A percentile compares a stretch with the other conserved stretches of the same genome.
Evolutionary conservation across 2,113 vertebrate species (phyloP).

Genomic region (Halichoeres trimaculatus): DNA sequence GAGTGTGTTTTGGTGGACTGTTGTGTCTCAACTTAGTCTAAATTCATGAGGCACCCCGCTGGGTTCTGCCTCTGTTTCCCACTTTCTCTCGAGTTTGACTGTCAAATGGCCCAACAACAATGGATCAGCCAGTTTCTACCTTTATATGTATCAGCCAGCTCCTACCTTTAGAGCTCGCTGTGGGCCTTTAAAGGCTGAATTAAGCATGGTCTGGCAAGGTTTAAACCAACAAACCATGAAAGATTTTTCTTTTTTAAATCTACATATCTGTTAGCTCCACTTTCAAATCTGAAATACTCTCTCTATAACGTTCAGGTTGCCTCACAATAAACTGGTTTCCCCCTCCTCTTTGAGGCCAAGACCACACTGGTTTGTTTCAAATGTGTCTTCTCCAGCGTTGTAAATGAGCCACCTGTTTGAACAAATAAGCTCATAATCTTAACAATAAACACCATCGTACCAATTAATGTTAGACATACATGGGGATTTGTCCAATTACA

Average conservation of each 20-base stretch:
- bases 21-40: constrained; percentile 80
- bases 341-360: constrained; percentile 43
- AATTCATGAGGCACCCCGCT: constrained; percentile 82
- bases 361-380: constrained; percentile 50
- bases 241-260: constrained; percentile 61
- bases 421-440: constrained; percentile 79
- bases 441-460: constrained; percentile 78
- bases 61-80: constrained; percentile 71
- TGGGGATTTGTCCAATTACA: constrained; percentile 78
- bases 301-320: constrained; percentile 31
- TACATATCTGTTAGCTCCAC: constrained; percentile 68
- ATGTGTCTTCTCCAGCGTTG: constrained; percentile 53
- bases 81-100: constrained; percentile 68
- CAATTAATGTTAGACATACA: constrained; percentile 80
- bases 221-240: constrained; percentile 69
- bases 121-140: constrained; percentile 38
- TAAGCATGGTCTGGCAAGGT: constrained; percentile 78
- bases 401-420: constrained; percentile 71
- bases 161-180: constrained; percentile 75
- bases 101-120: constrained; percentile 82
- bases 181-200: constrained; percentile 78
- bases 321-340: constrained; percentile 48
- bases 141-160: constrained; percentile 66
- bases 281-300: constrained; percentile 68
- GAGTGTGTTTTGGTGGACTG: constrained; percentile 67